Percentiles rank a stretch among this genome's conserved stretches.
These are phyloP conservation scores for Ardeotis arabs DNA, from an alignment of 2,113 vertebrate genomes.

Conservation along the genomic window DNA sequence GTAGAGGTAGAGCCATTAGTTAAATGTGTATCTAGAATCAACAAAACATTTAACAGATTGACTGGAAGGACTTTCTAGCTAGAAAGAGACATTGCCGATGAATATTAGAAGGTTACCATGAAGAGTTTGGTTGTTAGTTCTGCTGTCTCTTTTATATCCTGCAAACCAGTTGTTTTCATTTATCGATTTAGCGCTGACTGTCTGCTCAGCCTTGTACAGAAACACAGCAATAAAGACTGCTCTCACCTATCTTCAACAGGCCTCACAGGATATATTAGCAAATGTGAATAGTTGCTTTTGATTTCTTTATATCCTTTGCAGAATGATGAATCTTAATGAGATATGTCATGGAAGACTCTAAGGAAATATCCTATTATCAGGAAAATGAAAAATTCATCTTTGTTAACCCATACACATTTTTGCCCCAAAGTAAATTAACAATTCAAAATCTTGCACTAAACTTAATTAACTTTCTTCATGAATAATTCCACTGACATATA, in stretches of 20 bases:
- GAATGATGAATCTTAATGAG: slow-evolving; percentile 26
- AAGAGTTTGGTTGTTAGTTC: neutral
- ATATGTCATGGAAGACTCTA: slow-evolving; percentile 32
- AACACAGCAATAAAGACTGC: neutral
- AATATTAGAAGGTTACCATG: neutral
- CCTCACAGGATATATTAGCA: neutral
- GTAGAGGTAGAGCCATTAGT: neutral
- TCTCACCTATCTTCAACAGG: neutral
- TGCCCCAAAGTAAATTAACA: slow-evolving; percentile 24
- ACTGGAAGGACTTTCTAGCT: neutral
- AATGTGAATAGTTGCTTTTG: slow-evolving; percentile 2
- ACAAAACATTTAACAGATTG: neutral
- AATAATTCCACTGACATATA: slow-evolving; percentile 48
- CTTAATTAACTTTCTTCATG: slow-evolving; percentile 59
- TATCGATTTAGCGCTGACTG: neutral
- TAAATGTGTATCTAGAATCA: neutral
- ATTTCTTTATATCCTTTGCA: slow-evolving; percentile 10
- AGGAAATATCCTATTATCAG: slow-evolving; percentile 49
- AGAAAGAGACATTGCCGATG: neutral
- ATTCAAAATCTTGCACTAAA: slow-evolving; percentile 54
- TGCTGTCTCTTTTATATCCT: neutral
- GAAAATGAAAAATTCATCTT: slow-evolving; percentile 51
- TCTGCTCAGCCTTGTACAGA: neutral
- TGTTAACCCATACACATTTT: slow-evolving; percentile 24
- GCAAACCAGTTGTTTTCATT: neutral